Percentiles rank a stretch among this genome's conserved stretches.
Conservation (phyloP, 92 coral and sea anemone species). For the Isaurus tuberculatus region DNA sequence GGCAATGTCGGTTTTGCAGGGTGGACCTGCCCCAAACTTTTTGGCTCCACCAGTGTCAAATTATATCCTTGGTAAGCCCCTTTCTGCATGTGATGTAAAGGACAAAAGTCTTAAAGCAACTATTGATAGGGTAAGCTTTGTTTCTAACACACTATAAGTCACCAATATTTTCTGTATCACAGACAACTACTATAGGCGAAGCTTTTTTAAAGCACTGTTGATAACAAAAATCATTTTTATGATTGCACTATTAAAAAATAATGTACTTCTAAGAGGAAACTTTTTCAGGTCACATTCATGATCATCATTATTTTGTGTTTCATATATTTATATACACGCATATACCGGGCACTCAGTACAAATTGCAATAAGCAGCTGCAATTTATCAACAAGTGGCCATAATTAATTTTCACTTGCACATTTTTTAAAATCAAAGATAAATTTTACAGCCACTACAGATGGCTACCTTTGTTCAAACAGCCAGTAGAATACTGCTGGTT, state of each 20-base stretch:
- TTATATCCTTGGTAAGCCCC: constrained; percentile 68
- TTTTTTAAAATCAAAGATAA: background rate
- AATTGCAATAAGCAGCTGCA: background rate
- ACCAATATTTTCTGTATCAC: background rate
- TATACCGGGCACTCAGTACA: background rate
- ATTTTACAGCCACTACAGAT: no score
- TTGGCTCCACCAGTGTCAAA: constrained; percentile 60
- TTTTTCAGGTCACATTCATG: constrained; percentile 5
- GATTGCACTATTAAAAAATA: background rate
- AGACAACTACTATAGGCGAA: background rate
- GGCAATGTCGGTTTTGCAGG: constrained; percentile 78
- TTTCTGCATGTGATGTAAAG: constrained; percentile 57
- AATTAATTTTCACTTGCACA: background rate
- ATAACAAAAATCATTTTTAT: background rate
- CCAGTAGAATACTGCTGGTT: no score
- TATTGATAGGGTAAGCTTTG: constrained; percentile 64
- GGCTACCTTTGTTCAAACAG: no score
- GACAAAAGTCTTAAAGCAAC: constrained; percentile 57
- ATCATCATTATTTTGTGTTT: constrained; percentile 13
- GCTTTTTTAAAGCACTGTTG: constrained; percentile 1
- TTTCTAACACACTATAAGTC: background rate
- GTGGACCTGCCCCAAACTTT: constrained; percentile 80
- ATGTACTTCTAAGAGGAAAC: constrained; percentile 3
- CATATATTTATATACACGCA: background rate
- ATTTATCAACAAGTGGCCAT: background rate